Conservation (phyloP, 2,113 vertebrate species). For the Abramis brama region DNA sequence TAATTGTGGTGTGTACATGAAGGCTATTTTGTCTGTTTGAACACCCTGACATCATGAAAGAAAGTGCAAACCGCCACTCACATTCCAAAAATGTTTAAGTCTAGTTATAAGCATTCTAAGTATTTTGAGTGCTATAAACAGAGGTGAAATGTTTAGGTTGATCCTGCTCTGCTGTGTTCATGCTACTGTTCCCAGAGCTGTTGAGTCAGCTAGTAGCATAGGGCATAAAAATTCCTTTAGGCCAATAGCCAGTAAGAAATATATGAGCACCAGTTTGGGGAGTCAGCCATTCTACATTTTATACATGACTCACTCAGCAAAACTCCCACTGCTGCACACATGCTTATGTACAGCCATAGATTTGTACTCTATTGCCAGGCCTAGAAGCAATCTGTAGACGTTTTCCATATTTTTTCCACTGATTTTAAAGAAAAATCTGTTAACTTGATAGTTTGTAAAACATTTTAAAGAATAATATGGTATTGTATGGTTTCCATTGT, state of each 20-base stretch:
- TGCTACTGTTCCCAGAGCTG: slow-evolving; percentile 37
- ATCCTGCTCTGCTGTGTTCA: slow-evolving; percentile 39
- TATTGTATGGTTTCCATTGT: background rate
- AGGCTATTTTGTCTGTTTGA: background rate
- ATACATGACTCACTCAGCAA: slow-evolving; percentile 55
- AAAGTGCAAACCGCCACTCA: too few relatives aligned
- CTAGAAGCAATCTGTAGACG: background rate
- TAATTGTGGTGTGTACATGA: too few relatives aligned
- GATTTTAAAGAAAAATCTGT: background rate
- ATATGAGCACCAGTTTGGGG: slow-evolving; percentile 49
- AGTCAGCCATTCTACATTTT: slow-evolving; percentile 60
- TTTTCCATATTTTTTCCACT: background rate
- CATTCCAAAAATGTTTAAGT: too few relatives aligned
- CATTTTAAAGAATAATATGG: background rate
- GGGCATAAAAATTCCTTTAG: slow-evolving; percentile 56
- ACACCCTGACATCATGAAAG: too few relatives aligned
- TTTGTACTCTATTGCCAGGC: background rate
- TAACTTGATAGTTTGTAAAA: background rate
- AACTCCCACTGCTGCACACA: slow-evolving; percentile 30
- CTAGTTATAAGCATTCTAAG: background rate
- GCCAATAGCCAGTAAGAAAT: slow-evolving; percentile 60
- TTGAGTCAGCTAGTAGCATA: slow-evolving; percentile 57
- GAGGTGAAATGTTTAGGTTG: slow-evolving; percentile 13
- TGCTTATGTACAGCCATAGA: background rate
- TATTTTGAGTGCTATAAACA: background rate